A percentile compares a stretch with the other conserved stretches of the same genome.
Evolutionary conservation across 2,888 invertebrate species (phyloP).

Genomic region (Phrixothrix hirtus): DNA sequence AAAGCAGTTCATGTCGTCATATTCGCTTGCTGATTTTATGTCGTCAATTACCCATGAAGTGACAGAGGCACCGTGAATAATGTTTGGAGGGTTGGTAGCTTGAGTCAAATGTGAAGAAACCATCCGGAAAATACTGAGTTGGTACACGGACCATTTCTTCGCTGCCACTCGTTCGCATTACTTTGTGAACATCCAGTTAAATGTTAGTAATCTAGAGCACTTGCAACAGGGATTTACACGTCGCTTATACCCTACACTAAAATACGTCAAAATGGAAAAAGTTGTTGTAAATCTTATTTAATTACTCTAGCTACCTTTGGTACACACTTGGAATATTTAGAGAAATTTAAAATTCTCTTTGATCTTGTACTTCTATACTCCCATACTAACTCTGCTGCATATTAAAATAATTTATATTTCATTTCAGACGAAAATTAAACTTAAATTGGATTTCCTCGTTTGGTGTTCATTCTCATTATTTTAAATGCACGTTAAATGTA

Average conservation of each 20-base stretch:
- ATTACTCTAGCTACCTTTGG: constrained; percentile 15
- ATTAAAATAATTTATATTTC: constrained; percentile 3
- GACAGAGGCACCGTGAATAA: constrained; percentile 27
- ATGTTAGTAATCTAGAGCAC: constrained; percentile 27
- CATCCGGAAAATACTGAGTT: constrained; percentile 22
- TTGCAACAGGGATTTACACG: constrained; percentile 24
- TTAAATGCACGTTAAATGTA: no score
- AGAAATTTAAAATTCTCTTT: constrained; percentile 16
- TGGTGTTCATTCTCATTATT: no score
- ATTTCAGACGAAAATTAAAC: constrained; percentile 4
- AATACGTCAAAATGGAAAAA: no score
- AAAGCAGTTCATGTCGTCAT: constrained; percentile 12
- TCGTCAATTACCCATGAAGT: constrained; percentile 29
- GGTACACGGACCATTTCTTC: constrained; percentile 28
- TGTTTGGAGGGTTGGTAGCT: constrained; percentile 19
- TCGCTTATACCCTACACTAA: constrained; percentile 5
- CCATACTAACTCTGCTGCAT: constrained; percentile 1
- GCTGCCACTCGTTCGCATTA: constrained; percentile 14
- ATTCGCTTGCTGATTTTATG: constrained; percentile 18
- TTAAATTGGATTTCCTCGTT: constrained; percentile 6
- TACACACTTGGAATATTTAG: constrained; percentile 17
- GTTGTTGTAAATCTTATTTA: constrained; percentile 16
- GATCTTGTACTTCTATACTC: constrained; percentile 1
- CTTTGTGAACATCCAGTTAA: constrained; percentile 26
- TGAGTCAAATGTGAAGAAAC: constrained; percentile 20